Conservation (phyloP, 2,888 invertebrate genomes). For the Lasioglossum leucozonium region DNA sequence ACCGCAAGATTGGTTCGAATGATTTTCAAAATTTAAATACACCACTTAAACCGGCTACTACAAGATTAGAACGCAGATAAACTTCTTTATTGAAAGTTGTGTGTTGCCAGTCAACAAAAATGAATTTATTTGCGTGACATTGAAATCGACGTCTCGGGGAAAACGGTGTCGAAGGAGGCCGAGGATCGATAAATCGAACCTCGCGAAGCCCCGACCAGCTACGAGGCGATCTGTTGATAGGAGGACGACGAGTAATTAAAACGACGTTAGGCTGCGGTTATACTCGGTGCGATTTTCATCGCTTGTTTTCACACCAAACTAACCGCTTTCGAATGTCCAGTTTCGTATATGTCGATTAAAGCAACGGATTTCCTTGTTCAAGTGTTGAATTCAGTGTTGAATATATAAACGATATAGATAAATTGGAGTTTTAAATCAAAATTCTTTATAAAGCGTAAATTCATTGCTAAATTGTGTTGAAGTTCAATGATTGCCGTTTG, state of each 20-base stretch:
- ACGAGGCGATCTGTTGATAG: slow-evolving; percentile 17
- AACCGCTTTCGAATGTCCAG: neutral
- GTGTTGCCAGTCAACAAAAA: neutral
- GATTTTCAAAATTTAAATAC: neutral
- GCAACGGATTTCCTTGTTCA: no score
- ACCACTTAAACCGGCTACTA: neutral
- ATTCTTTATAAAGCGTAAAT: no score
- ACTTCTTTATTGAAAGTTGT: neutral
- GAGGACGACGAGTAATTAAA: slow-evolving; percentile 47
- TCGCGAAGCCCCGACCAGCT: slow-evolving; percentile 18
- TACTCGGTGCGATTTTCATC: neutral
- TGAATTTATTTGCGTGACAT: slow-evolving; percentile 35
- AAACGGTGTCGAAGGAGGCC: slow-evolving; percentile 44
- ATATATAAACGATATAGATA: no score
- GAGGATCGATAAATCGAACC: slow-evolving; percentile 66
- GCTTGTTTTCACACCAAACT: neutral
- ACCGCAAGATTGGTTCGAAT: neutral
- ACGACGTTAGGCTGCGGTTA: neutral
- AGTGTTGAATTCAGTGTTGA: neutral
- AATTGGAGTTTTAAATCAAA: no score
- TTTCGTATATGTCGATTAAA: neutral
- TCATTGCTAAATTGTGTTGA: neutral
- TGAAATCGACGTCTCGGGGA: slow-evolving; percentile 53
- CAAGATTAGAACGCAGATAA: neutral
- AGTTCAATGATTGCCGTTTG: no score